Percentiles rank a stretch among this genome's conserved stretches.
Evolutionary conservation across 1,140 invertebrate species (phyloP).

Genomic region (Drosophila kepulauana): DNA sequence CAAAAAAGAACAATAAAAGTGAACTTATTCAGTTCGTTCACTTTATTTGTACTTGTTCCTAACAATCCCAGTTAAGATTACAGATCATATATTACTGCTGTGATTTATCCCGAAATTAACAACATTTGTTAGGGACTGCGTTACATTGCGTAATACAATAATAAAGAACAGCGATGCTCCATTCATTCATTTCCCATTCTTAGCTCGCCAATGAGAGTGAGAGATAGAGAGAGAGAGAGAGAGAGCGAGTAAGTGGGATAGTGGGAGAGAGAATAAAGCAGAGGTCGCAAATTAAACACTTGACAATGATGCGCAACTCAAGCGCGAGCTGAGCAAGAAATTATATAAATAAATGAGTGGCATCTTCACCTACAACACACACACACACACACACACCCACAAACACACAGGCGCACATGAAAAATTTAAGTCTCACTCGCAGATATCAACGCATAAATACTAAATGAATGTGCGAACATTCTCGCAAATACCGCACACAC

Average conservation of each 20-base stretch:
- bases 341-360: conserved; percentile 72
- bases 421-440: conserved; percentile 76
- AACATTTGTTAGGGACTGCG: conserved; percentile 2
- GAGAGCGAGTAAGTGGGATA: neutral
- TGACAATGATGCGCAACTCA: conserved; percentile 41
- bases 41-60: too few relatives aligned
- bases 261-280: conserved; percentile 9
- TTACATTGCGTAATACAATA: conserved; percentile 3
- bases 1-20: too few relatives aligned
- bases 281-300: conserved; percentile 55
- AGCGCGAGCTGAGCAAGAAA: conserved; percentile 40
- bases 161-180: neutral
- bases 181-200: neutral
- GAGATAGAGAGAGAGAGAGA: too few relatives aligned
- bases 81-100: neutral
- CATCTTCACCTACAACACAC: conserved; percentile 19
- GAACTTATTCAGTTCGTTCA: too few relatives aligned
- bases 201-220: neutral
- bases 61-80: neutral
- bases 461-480: conserved; percentile 58
- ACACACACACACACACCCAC: conserved; percentile 12
- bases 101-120: conserved; percentile 8
- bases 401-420: conserved; percentile 33
- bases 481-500: conserved; percentile 16
- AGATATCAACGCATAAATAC: conserved; percentile 82